Percentiles rank a stretch among this genome's conserved stretches.
These are phyloP conservation scores for Caenorhabditis briggsae DNA, from an alignment of 1,140 invertebrate genomes.

Conservation along the genomic window DNA sequence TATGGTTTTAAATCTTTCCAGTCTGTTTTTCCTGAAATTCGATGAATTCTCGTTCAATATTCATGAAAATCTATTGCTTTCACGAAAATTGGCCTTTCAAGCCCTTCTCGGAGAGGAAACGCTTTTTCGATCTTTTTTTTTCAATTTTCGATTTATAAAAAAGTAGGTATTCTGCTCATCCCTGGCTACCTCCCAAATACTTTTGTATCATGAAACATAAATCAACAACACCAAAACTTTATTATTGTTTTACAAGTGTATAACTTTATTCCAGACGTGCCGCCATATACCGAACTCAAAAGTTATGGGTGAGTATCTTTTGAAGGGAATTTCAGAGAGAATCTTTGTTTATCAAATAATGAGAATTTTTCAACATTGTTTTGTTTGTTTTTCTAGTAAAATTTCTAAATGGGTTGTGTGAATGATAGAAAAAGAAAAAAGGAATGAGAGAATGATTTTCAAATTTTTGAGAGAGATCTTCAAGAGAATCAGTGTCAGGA, in stretches of 20 bases:
- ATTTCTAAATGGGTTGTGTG: not conserved
- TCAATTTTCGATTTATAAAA: too few relatives aligned
- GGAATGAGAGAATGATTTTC: not conserved
- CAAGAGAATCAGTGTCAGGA: constrained; percentile 18
- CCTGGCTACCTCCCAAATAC: too few relatives aligned
- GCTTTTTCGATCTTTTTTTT: too few relatives aligned
- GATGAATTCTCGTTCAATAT: too few relatives aligned
- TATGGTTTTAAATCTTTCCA: too few relatives aligned
- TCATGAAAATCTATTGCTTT: too few relatives aligned
- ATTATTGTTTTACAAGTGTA: constrained; percentile 34
- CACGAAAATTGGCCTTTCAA: too few relatives aligned
- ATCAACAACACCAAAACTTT: constrained; percentile 45
- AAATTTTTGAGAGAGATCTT: not conserved
- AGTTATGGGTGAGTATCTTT: not conserved
- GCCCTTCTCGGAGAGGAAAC: too few relatives aligned
- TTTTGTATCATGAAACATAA: not conserved
- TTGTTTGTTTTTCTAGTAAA: not conserved
- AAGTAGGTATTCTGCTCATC: too few relatives aligned
- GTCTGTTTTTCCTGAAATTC: too few relatives aligned
- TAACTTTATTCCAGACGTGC: constrained; percentile 48
- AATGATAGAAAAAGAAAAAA: not conserved
- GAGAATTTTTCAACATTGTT: not conserved
- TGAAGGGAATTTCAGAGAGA: not conserved
- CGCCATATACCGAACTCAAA: constrained; percentile 36
- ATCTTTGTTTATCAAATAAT: not conserved